phyloP scores from a whole-genome alignment of 2,797 vertebrate genomes.

The Erethizon dorsatum region DNA sequence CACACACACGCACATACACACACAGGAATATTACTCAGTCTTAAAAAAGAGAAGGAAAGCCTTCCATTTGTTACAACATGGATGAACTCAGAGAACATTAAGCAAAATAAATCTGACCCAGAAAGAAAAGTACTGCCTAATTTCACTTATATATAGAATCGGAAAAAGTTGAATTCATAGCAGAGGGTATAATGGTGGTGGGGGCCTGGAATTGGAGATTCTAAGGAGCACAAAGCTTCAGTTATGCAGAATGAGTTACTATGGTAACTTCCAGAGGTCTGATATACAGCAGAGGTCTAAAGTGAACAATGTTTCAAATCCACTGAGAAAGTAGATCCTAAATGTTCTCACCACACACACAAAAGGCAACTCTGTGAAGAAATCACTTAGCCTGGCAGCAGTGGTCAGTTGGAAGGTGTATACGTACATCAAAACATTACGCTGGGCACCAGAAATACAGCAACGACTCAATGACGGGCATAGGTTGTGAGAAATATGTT shows the following conservation, averaged over 20 bases:
- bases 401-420: neutral
- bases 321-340: neutral
- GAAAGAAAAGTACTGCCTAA: neutral
- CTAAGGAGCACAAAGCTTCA: neutral
- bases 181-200: neutral
- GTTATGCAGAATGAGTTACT: neutral
- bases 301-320: neutral
- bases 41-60: neutral
- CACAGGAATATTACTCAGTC: neutral
- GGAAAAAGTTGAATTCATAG: neutral
- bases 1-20: neutral
- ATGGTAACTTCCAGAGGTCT: neutral
- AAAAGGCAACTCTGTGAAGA: neutral
- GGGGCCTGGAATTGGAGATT: neutral
- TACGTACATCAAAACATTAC: neutral
- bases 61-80: neutral
- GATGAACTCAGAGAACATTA: neutral
- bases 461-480: neutral
- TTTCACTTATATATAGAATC: neutral
- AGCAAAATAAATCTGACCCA: neutral
- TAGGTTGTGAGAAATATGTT: neutral
- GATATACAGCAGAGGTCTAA: neutral
- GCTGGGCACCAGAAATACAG: neutral
- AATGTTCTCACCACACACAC: neutral
- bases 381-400: neutral